Conservation (phyloP, 2,113 vertebrate species). For the Phaethon lepturus region DNA sequence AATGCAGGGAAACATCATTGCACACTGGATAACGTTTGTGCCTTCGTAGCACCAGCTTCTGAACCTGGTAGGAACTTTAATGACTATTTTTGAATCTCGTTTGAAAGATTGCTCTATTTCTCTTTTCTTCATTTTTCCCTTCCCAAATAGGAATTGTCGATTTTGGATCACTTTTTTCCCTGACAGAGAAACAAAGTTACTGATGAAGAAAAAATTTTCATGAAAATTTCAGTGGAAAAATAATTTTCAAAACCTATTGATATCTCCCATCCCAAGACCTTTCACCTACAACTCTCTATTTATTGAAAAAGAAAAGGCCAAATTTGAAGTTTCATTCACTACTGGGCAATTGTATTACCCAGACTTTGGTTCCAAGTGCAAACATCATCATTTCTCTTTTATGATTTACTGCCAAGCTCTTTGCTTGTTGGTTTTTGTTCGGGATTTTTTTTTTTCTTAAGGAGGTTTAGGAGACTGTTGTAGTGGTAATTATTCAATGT, state of each 20-base stretch:
- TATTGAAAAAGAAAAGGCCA: background rate
- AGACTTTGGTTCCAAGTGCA: background rate
- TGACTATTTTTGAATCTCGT: background rate
- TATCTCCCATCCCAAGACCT: background rate
- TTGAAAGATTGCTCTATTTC: background rate
- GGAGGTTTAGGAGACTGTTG: background rate
- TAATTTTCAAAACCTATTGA: background rate
- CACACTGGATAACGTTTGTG: background rate
- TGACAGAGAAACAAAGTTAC: background rate
- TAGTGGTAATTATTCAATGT: slow-evolving; percentile 39
- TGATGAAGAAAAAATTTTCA: background rate
- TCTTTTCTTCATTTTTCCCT: background rate
- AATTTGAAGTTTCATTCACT: background rate
- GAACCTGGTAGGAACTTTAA: background rate
- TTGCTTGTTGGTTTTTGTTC: background rate
- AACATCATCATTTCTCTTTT: background rate
- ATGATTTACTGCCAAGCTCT: background rate
- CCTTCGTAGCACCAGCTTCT: background rate
- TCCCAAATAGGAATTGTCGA: background rate
- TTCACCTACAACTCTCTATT: background rate
- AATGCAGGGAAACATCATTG: background rate
- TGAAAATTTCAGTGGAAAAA: background rate
- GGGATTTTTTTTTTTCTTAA: background rate
- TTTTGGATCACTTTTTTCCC: background rate
- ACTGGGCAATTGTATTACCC: background rate